Evolutionary conservation across 2,113 vertebrate genomes (phyloP), one percentile per base, ranked within the genome.

Genomic region (Ornithorhynchus anatinus): DNA sequence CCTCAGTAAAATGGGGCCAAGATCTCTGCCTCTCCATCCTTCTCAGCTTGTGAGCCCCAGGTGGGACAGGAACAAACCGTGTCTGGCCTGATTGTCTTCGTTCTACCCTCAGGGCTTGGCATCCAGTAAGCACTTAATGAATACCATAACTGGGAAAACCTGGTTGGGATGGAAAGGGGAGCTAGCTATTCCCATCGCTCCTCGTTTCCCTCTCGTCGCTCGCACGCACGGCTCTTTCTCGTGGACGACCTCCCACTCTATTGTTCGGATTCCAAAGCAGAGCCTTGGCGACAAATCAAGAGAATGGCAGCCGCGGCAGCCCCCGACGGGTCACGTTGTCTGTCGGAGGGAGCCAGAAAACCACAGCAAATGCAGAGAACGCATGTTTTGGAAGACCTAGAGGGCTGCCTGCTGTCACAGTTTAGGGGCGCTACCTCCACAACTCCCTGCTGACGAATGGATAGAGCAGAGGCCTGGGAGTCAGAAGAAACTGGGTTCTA

Each of bases 221-320:
- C 3, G 10, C 27, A 40, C 57, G 25, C 33, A 15, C 39, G 72
- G 47, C 71, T 17, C 71, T 77, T 84, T 72, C 69, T 42, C 52
- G 32, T 32, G 56, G 75, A 79, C 2, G 4, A 66, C 50, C 81
- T 61, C 58, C 32, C 56, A 67, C 70, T 56, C 77, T 74, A 67
- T 36, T 9, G 68, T 23, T 29, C 73, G 78, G 79, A 74, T 81
- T 75, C 74, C 83, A 84, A 75, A 64, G 79, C 86, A 80, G 81
- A 57, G 81, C 78, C 67, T 13, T 53, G 71, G 80, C 88, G 77
- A 82, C 39, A 15, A 77, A 92, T 87, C 86, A 90, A 67, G 75
- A 75, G 39, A 52, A 69, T 1, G 7, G 23, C 69, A 82, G 81
- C 83, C 47, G n/a, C n/a, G 59, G 16, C 36, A 62, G 77, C 87